Conservation (phyloP, 2,888 invertebrate species). For the Drosophila phalerata region DNA sequence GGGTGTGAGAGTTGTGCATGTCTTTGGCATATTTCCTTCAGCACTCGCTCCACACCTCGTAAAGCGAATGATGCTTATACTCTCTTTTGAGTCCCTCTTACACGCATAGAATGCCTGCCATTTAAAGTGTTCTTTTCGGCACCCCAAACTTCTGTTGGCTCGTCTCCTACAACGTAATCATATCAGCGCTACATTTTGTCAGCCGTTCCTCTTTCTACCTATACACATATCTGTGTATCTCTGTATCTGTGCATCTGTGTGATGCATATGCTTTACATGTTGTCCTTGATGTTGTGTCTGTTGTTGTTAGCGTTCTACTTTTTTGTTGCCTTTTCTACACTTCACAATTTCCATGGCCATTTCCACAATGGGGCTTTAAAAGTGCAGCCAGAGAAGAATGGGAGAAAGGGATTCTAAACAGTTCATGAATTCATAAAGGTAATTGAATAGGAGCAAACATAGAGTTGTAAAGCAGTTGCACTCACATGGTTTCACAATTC, state of each 20-base stretch:
- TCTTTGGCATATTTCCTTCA: conserved; percentile 51
- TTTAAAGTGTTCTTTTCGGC: conserved; percentile 39
- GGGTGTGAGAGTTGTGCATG: conserved; percentile 53
- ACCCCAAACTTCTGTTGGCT: conserved; percentile 25
- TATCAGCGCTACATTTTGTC: conserved; percentile 66
- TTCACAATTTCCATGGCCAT: conserved; percentile 24
- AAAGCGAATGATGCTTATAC: conserved; percentile 16
- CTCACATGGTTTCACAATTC: neutral
- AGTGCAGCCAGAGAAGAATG: conserved; percentile 22
- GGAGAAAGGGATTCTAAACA: conserved; percentile 16
- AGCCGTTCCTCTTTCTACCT: conserved; percentile 30
- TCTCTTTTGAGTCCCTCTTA: neutral
- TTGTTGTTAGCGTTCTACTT: conserved; percentile 35
- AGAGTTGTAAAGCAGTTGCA: neutral
- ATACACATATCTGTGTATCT: conserved; percentile 3
- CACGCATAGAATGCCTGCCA: conserved; percentile 27
- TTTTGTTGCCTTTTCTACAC: conserved; percentile 18
- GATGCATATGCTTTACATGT: conserved; percentile 24
- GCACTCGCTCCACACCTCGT: conserved; percentile 21
- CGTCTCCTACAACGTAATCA: conserved; percentile 57
- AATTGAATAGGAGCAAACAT: conserved; percentile 16
- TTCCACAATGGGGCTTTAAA: conserved; percentile 11
- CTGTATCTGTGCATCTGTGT: conserved; percentile 1
- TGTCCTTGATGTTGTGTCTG: conserved; percentile 22
- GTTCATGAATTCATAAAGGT: conserved; percentile 19